phyloP scores from a whole-genome alignment of 2,888 invertebrate species.

The Chironomus tentans region DNA sequence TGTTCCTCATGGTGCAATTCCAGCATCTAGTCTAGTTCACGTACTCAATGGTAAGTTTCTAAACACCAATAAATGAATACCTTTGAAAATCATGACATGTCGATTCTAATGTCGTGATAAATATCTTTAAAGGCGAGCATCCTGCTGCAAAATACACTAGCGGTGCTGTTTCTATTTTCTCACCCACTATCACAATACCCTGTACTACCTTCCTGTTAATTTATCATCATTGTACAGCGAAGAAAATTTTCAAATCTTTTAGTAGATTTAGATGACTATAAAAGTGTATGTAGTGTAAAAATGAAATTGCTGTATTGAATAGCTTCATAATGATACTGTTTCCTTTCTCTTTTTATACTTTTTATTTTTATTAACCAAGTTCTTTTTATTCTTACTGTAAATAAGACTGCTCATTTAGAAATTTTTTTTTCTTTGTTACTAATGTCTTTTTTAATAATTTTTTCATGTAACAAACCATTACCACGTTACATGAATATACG shows the following conservation, averaged over 20 bases:
- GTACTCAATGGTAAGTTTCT: conserved; percentile 65
- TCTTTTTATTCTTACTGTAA: background rate
- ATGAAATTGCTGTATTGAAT: conserved; percentile 15
- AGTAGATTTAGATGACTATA: conserved; percentile 13
- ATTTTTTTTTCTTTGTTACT: background rate
- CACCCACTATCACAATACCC: background rate
- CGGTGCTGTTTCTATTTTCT: background rate
- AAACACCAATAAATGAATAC: background rate
- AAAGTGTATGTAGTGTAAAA: conserved; percentile 12
- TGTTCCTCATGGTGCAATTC: conserved; percentile 74
- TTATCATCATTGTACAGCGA: conserved; percentile 6
- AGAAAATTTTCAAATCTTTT: conserved; percentile 1
- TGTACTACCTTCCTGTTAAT: conserved; percentile 12
- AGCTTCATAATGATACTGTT: background rate
- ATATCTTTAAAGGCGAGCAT: conserved; percentile 1
- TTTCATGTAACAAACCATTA: no score
- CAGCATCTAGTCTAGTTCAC: conserved; percentile 73
- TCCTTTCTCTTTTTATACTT: background rate
- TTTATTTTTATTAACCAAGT: background rate
- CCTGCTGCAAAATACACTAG: conserved; percentile 21
- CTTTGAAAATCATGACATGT: background rate
- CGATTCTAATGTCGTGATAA: background rate
- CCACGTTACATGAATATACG: no score
- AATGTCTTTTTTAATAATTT: no score
- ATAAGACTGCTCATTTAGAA: no score